phyloP scores from a whole-genome alignment of 2,113 vertebrate species.

The Dinomys branickii region DNA sequence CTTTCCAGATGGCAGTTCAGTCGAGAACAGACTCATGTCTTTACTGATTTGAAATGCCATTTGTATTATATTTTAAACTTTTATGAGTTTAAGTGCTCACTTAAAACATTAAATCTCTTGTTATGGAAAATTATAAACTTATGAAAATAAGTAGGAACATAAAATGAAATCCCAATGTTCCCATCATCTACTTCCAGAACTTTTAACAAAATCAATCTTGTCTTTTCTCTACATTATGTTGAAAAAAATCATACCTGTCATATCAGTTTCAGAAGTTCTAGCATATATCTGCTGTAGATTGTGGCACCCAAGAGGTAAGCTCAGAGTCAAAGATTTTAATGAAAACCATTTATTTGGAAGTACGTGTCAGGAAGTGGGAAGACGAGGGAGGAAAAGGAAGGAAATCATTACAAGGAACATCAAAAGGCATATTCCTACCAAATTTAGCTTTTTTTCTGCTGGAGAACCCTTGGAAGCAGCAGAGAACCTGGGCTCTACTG shows the following conservation, averaged over 20 bases:
- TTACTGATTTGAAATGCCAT: background rate
- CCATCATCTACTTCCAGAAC: background rate
- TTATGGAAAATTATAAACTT: background rate
- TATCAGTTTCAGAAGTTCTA: background rate
- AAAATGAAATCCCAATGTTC: background rate
- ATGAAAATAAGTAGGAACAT: background rate
- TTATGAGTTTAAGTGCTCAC: background rate
- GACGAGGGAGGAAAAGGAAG: background rate
- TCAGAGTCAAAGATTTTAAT: background rate
- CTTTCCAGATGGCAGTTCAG: background rate
- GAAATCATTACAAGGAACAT: background rate
- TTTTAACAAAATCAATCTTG: background rate
- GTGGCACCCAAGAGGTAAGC: background rate
- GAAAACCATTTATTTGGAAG: background rate
- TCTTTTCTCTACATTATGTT: background rate
- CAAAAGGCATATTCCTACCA: too few species aligned
- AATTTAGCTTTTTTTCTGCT: too few species aligned
- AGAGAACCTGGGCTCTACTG: too few species aligned
- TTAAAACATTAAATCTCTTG: background rate
- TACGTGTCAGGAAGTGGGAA: background rate
- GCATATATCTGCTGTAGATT: background rate
- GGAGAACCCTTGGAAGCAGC: too few species aligned
- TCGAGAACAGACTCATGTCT: background rate
- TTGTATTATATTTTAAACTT: conserved; percentile 18
- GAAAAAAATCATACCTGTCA: background rate